These are phyloP conservation scores for Machimus rusticus DNA, from an alignment of 2,888 invertebrate species.

Conservation along the genomic window DNA sequence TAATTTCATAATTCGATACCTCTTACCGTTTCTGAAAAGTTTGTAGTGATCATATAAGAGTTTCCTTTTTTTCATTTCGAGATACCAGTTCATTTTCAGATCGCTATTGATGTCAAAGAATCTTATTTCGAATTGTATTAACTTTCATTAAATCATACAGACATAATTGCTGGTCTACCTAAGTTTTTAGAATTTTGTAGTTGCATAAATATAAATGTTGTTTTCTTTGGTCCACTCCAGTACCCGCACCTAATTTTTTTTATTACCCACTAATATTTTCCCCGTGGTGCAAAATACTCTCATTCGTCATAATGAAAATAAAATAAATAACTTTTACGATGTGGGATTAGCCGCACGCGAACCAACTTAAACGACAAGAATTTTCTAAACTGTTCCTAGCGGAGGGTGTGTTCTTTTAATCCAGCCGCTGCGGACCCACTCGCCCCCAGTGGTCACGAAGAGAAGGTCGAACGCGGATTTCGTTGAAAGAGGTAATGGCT, in stretches of 20 bases:
- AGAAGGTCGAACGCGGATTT: background rate
- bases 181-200: too few species aligned
- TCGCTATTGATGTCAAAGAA: too few species aligned
- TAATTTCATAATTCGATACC: too few species aligned
- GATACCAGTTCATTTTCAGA: too few species aligned
- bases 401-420: background rate
- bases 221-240: background rate
- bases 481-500: background rate
- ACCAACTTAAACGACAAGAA: background rate
- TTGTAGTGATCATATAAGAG: too few species aligned
- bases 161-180: too few species aligned
- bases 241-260: background rate
- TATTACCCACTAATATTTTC: background rate
- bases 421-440: background rate
- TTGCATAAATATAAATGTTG: too few species aligned
- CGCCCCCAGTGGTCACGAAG: background rate
- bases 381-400: background rate
- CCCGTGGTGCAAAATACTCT: background rate
- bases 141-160: too few species aligned
- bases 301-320: background rate
- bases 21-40: too few species aligned
- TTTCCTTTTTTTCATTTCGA: too few species aligned
- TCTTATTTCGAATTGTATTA: too few species aligned
- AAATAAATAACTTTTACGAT: background rate
- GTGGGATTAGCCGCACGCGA: background rate